Evolutionary conservation across 1,140 invertebrate genomes (phyloP).

Genomic region (Drosophila ironensis): DNA sequence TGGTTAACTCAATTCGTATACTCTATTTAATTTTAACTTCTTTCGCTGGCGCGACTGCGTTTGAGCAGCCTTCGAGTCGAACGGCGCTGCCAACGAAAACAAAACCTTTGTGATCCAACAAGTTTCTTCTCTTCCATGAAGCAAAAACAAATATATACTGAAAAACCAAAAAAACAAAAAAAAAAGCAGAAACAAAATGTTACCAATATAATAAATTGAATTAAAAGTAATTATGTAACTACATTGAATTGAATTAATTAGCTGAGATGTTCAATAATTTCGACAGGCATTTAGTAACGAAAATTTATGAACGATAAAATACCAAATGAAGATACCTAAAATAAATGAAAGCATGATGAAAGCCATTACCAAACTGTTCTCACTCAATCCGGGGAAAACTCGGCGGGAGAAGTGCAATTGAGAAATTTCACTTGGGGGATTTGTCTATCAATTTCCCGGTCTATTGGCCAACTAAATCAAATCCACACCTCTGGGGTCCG

Average conservation of each 20-base stretch:
- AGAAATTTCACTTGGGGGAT: no score
- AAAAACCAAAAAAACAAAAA: constrained; percentile 8
- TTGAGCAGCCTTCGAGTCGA: constrained; percentile 15
- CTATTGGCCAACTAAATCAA: constrained; percentile 54
- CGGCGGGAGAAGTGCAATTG: no score
- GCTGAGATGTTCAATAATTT: constrained; percentile 76
- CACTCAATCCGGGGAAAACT: no score
- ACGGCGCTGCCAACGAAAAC: constrained; percentile 14
- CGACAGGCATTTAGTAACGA: constrained; percentile 67
- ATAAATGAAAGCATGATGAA: constrained; percentile 63
- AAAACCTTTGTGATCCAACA: constrained; percentile 79
- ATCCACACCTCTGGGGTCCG: constrained; percentile 51
- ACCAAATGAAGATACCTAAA: constrained; percentile 44
- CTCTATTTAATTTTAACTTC: constrained; percentile 45
- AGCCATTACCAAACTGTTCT: constrained; percentile 23
- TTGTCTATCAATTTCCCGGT: constrained; percentile 12
- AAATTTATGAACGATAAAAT: constrained; percentile 24
- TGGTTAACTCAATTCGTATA: constrained; percentile 51
- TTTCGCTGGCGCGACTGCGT: constrained; percentile 49
- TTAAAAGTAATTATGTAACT: constrained; percentile 65
- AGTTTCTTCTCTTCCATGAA: constrained; percentile 81
- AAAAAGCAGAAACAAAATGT: constrained; percentile 16
- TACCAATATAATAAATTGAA: constrained; percentile 61
- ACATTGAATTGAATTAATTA: constrained; percentile 72
- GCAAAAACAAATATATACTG: no score